Evolutionary conservation across 1,140 invertebrate genomes (phyloP).

Genomic region (Euura saliciscinereae): DNA sequence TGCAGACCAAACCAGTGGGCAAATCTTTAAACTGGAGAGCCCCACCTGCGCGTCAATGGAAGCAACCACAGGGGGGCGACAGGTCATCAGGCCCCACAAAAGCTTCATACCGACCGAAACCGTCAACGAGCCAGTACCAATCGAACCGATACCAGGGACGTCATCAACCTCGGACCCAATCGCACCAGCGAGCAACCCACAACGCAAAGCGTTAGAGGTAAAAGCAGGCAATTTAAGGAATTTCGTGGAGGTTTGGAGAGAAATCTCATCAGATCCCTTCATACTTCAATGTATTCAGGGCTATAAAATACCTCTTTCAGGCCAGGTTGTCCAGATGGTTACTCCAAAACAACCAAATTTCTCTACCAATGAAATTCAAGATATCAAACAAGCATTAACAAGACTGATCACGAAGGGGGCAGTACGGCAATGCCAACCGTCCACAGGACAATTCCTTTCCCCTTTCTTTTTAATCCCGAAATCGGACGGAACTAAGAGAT

Average conservation of each 20-base stretch:
- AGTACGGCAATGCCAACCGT: constrained; percentile 9
- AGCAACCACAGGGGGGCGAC: too few relatives aligned
- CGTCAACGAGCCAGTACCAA: too few relatives aligned
- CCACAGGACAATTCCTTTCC: constrained; percentile 17
- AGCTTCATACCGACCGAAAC: too few relatives aligned
- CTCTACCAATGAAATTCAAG: constrained; percentile 5
- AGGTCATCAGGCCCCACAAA: too few relatives aligned
- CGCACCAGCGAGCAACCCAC: too few relatives aligned
- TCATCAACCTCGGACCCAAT: too few relatives aligned
- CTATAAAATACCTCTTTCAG: constrained; percentile 20
- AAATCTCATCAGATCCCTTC: constrained; percentile 12
- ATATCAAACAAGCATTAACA: constrained; percentile 12
- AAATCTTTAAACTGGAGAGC: too few relatives aligned
- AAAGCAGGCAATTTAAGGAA: too few relatives aligned
- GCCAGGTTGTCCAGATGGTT: background rate
- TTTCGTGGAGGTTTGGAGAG: background rate
- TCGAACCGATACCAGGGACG: too few relatives aligned
- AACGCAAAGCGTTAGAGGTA: too few relatives aligned
- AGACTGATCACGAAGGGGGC: constrained; percentile 14
- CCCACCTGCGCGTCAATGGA: too few relatives aligned
- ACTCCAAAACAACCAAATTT: background rate
- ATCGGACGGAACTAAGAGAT: constrained; percentile 12
- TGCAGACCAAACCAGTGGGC: too few relatives aligned
- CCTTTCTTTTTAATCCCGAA: constrained; percentile 15
- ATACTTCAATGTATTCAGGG: constrained; percentile 16